These are phyloP conservation scores for Buathra laborator DNA, from an alignment of 2,888 invertebrate genomes.

Conservation along the genomic window DNA sequence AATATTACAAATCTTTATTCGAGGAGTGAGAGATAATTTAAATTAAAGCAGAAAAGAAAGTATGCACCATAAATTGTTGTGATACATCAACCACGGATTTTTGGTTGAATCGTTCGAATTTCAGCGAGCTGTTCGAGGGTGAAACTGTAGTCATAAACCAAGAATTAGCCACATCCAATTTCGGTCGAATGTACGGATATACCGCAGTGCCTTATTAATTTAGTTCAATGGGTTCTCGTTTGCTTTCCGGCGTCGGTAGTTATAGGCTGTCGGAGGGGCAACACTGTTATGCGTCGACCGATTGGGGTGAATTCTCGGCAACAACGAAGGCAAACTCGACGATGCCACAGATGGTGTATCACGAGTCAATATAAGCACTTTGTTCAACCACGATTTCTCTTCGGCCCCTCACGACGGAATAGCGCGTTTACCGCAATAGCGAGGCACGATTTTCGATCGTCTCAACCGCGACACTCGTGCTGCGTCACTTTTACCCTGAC, in stretches of 20 bases:
- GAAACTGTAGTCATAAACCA: constrained; percentile 60
- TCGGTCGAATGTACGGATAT: constrained; percentile 75
- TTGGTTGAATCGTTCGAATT: background rate
- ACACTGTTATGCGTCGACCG: constrained; percentile 17
- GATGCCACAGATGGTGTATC: constrained; percentile 82
- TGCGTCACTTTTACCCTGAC: background rate
- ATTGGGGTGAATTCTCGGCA: constrained; percentile 61
- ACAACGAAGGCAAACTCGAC: constrained; percentile 49
- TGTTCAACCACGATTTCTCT: constrained; percentile 73
- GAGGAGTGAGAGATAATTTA: too few species aligned
- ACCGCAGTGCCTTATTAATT: constrained; percentile 82
- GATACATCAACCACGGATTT: constrained; percentile 26
- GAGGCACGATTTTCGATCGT: constrained; percentile 41
- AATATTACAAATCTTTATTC: too few species aligned
- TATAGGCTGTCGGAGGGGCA: constrained; percentile 58
- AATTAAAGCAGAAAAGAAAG: too few species aligned
- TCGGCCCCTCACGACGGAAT: constrained; percentile 49
- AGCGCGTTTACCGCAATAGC: constrained; percentile 60
- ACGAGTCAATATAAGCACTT: constrained; percentile 82
- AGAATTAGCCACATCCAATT: constrained; percentile 81
- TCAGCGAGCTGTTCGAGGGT: constrained; percentile 3
- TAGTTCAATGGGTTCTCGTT: constrained; percentile 76
- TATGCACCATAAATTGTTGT: too few species aligned
- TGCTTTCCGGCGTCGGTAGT: constrained; percentile 35
- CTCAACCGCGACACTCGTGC: background rate